phyloP scores from a whole-genome alignment of 2,888 invertebrate species.

The Endomychus coccineus region DNA sequence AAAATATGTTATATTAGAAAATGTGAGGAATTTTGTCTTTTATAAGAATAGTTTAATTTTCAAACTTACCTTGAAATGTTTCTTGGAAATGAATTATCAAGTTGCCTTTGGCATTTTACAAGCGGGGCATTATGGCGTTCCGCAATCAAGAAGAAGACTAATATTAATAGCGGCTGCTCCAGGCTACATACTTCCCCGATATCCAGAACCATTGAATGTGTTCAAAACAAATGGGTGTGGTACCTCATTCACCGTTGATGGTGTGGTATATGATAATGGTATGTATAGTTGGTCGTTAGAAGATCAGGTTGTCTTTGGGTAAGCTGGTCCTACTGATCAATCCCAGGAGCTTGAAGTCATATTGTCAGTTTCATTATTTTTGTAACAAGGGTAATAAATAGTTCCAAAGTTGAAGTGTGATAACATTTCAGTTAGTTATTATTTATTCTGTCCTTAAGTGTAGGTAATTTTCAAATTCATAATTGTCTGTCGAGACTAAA shows the following conservation, averaged over 20 bases:
- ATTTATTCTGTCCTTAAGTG: no score
- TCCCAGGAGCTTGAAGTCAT: no score
- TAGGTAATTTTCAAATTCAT: no score
- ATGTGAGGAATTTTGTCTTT: constrained; percentile 78
- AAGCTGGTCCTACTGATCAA: no score
- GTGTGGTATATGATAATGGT: constrained; percentile 43
- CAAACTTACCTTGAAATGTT: constrained; percentile 66
- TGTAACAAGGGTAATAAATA: no score
- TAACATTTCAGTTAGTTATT: no score
- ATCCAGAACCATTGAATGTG: constrained; percentile 72
- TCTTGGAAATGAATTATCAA: constrained; percentile 79
- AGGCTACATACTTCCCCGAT: constrained; percentile 62
- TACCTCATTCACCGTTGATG: constrained; percentile 55
- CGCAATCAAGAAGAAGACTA: constrained; percentile 66
- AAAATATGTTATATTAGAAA: constrained; percentile 74
- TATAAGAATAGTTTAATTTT: constrained; percentile 75
- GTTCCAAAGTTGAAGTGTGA: no score
- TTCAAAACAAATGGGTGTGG: constrained; percentile 63
- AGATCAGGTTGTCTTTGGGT: no score
- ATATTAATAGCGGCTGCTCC: constrained; percentile 79
- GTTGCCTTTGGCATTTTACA: constrained; percentile 80
- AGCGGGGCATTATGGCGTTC: constrained; percentile 78
- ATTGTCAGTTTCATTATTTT: no score
- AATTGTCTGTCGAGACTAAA: no score
- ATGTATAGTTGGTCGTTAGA: no score